Evolutionary conservation across 2,888 invertebrate species (phyloP), one percentile per base, ranked within the genome.

Genomic region (Carcina quercana): DNA sequence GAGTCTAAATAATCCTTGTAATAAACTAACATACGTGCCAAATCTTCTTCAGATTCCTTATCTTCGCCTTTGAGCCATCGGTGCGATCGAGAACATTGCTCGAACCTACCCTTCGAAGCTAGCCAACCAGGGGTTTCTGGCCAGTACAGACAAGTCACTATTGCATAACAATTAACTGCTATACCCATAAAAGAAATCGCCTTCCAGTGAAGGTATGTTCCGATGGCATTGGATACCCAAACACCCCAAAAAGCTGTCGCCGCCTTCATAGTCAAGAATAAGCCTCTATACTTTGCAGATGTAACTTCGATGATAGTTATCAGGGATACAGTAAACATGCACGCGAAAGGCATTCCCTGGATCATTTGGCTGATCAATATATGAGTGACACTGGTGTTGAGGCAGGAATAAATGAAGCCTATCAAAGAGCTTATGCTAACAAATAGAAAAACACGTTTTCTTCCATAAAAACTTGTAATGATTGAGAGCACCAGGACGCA

Each of bases 251-350:
- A 40, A 20, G 40, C 33, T 5, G 40, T 33, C 2, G 49, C 44
- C 2, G 40, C 42, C 22, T 45, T 43, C 2, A 43, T n/a, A 1
- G 41, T 33, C 15, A 50, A 26, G 0, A 47, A 42, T 13, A 43
- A 25, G 5, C 45, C 49, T 25, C 49, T 40, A 22, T 49, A 50
- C 15, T 37, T 32, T 4, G 53, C 47, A 5, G 35, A 43, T 10
- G 34, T 29, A 15, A 35, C 40, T 17, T 54, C 53, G 4, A 47
- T 29, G 1, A 49, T 7, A 2, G 45, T 27, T 20, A 44, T 32
- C 4, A 40, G 12, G 3, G 33, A 38, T n/a, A 40, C 15, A 5
- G 43, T 39, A 1, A 33, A n/a, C 11, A 34, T 30, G 3, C 28
- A 33, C 0, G 40, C 38, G 2, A 25, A 14, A 3, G 32, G 10